Conservation (phyloP, 2,888 invertebrate genomes). For the Lottia gigantea region DNA sequence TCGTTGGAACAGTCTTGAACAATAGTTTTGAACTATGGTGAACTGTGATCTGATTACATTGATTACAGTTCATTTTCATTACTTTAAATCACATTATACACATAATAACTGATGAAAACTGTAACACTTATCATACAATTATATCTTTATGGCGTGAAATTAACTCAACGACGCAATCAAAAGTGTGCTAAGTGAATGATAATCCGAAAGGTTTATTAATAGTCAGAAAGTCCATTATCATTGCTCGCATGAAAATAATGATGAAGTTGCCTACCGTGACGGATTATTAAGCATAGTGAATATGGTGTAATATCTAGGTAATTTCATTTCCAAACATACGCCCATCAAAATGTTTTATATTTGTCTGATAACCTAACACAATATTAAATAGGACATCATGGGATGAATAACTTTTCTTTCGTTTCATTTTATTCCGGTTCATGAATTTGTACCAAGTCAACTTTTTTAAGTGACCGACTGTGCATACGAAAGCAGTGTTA, state of each 20-base stretch:
- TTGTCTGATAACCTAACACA: not conserved
- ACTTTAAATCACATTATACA: no score
- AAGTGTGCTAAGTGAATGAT: not conserved
- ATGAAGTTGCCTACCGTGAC: not conserved
- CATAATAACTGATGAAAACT: no score
- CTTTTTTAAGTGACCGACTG: not conserved
- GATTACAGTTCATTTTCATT: no score
- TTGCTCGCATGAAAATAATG: not conserved
- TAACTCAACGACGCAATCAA: not conserved
- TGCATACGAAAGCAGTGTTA: constrained; percentile 2
- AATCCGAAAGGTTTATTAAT: constrained; percentile 2
- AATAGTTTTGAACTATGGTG: no score
- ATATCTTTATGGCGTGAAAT: not conserved
- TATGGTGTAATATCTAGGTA: constrained; percentile 8
- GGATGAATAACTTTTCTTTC: not conserved
- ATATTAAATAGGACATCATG: not conserved
- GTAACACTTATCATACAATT: constrained; percentile 2
- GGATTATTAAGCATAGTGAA: constrained; percentile 1
- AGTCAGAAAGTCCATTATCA: not conserved
- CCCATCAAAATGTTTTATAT: not conserved
- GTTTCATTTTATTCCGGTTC: not conserved
- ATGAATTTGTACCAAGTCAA: constrained; percentile 7
- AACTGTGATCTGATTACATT: no score
- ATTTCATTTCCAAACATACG: constrained; percentile 8
- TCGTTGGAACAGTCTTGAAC: no score